phyloP scores from a whole-genome alignment of 2,113 vertebrate species.

The Larimichthys polyactis region DNA sequence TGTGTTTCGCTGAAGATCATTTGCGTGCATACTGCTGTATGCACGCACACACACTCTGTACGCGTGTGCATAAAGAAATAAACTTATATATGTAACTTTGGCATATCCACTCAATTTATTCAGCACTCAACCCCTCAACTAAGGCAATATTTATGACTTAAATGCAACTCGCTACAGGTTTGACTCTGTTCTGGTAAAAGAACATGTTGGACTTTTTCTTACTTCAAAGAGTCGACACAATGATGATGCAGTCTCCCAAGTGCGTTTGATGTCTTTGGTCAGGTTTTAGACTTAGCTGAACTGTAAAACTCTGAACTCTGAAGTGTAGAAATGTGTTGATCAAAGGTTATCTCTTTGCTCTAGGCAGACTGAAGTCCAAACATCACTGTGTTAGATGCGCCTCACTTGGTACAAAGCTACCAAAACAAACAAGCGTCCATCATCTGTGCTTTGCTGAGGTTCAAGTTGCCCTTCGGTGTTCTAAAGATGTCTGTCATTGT shows the following conservation, averaged over 20 bases:
- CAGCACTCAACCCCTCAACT: neutral
- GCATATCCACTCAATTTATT: neutral
- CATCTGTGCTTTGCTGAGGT: neutral
- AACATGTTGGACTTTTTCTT: neutral
- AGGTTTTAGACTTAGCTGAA: constrained; percentile 7
- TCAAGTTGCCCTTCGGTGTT: constrained; percentile 1
- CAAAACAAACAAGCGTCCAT: constrained; percentile 10
- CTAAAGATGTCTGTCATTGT: neutral
- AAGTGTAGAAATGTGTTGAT: constrained; percentile 27
- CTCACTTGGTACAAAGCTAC: constrained; percentile 1
- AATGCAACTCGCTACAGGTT: neutral
- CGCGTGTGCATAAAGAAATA: neutral
- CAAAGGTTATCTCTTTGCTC: constrained; percentile 36
- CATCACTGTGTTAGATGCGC: neutral
- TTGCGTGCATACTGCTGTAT: neutral
- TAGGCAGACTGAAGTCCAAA: constrained; percentile 9
- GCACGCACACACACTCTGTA: neutral
- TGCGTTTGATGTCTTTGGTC: constrained; percentile 27
- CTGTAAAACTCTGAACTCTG: constrained; percentile 21
- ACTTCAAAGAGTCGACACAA: constrained; percentile 7
- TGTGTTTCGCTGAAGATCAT: constrained; percentile 16
- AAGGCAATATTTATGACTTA: neutral
- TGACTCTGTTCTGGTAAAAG: neutral
- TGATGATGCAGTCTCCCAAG: neutral
- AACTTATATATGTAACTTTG: neutral